These are phyloP conservation scores for Gymnothorax reevesii DNA, from an alignment of 2,797 vertebrate species.

Conservation along the genomic window DNA sequence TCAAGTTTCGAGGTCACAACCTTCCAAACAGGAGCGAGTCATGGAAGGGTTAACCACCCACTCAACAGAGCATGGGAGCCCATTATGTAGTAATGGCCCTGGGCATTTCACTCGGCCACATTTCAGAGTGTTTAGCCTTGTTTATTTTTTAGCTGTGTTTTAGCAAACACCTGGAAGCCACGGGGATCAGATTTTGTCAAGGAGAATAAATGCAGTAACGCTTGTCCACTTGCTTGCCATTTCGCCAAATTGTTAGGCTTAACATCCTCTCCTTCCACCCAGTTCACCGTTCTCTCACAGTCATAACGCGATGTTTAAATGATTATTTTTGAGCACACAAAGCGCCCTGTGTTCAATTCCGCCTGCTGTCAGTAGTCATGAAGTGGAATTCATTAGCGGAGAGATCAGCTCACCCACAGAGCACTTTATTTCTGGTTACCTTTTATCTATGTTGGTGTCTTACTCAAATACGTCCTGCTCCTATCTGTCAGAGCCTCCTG, in stretches of 20 bases:
- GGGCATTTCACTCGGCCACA: background rate
- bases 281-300: constrained; percentile 36
- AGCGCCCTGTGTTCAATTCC: constrained; percentile 42
- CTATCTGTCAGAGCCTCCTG: background rate
- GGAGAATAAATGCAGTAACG: constrained; percentile 25
- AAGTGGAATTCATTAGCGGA: constrained; percentile 30
- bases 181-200: constrained; percentile 13
- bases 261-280: background rate
- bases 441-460: constrained; percentile 37
- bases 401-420: constrained; percentile 24
- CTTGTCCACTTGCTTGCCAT: background rate
- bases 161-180: constrained; percentile 2
- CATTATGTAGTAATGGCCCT: constrained; percentile 26
- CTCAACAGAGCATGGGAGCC: constrained; percentile 34
- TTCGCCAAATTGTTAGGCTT: background rate
- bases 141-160: constrained; percentile 25
- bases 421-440: constrained; percentile 44
- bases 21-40: constrained; percentile 23
- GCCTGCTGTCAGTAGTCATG: constrained; percentile 29
- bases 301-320: constrained; percentile 60
- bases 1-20: constrained; percentile 47
- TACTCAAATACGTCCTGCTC: constrained; percentile 14
- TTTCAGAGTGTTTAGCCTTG: background rate
- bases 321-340: constrained; percentile 37
- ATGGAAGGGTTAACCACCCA: constrained; percentile 47